Percentiles rank a stretch among this genome's conserved stretches.
These are phyloP conservation scores for Reticulitermes lucifugus DNA, from an alignment of 2,888 invertebrate genomes.

Conservation along the genomic window DNA sequence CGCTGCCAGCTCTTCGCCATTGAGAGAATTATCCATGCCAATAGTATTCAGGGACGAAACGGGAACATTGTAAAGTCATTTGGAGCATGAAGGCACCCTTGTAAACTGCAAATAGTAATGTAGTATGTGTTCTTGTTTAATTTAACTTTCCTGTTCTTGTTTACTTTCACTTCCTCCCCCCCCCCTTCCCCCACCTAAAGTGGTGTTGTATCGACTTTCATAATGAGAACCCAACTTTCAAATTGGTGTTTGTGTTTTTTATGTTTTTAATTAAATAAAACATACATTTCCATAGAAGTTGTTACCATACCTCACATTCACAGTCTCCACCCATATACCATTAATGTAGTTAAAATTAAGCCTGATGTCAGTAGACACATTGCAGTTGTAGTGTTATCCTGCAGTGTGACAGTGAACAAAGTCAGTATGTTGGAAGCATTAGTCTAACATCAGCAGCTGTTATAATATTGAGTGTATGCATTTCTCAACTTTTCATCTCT, in stretches of 20 bases:
- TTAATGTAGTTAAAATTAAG: no score
- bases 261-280: conserved; percentile 11
- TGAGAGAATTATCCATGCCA: background rate
- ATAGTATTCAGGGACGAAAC: background rate
- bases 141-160: background rate
- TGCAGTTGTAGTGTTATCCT: no score
- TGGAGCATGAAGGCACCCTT: background rate
- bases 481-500: no score
- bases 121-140: background rate
- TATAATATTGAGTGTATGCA: no score
- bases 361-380: no score
- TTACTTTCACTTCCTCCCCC: background rate
- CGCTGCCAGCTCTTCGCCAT: background rate
- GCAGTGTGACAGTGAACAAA: no score
- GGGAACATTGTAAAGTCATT: background rate
- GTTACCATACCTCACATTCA: no score
- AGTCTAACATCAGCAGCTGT: no score
- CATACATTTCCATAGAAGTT: background rate
- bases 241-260: conserved; percentile 24
- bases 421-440: no score
- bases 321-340: no score
- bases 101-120: no score
- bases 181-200: background rate
- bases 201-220: conserved; percentile 22
- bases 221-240: background rate